Base-by-base conservation (phyloP, 2,797 vertebrate species). In the Cyclopterus lumpus region DNA sequence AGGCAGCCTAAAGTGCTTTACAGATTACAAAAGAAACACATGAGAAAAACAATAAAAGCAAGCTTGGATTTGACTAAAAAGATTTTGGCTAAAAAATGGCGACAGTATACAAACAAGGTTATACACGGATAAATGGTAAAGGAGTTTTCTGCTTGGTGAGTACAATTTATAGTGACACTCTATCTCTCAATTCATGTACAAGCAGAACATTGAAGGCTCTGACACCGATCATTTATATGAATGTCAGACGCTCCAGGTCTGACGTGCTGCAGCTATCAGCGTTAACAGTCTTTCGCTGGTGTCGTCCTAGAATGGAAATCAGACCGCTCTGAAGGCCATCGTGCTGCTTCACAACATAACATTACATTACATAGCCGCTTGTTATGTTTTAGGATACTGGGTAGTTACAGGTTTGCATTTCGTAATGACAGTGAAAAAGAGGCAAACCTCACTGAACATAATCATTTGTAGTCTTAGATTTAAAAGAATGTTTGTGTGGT, bases 271-370 rank as follows among this genome's bases (percentile, higher is more conserved):
- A 62, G 48, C 59, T 30, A 28, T 67, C 36, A 66, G 65, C 36
- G 8, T 0, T 59, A 55, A 67, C 69, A 66, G 63, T 55, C 7
- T 49, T 34, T 6, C 64, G 14, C 51, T 58, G 32, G 46, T 22
- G 8, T 69, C 57, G 72, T 71, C 12, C 26, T 48, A 1, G 67
- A 73, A 63, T 40, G 15, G 53, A 76, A 70, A 70, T 40, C 61
- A 59, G 34, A 58, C 48, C 51, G 28, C 58, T 54, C 57, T 48
- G 63, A 40, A 42, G 51, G 26, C 59, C 61, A 18, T 72, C 48
- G 55, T 64, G 14, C 16, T 55, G 59, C 40, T 36, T 60, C 20
- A 67, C 32, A 30, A 26, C 18, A 59, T 71, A 30, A 26, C 18
- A 59, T 71, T 53, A 59, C 32, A n/a, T 20, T 22, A 63, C 28